These are phyloP conservation scores for Phyllotis vaccarum DNA, from an alignment of 2,797 vertebrate species.

Conservation along the genomic window DNA sequence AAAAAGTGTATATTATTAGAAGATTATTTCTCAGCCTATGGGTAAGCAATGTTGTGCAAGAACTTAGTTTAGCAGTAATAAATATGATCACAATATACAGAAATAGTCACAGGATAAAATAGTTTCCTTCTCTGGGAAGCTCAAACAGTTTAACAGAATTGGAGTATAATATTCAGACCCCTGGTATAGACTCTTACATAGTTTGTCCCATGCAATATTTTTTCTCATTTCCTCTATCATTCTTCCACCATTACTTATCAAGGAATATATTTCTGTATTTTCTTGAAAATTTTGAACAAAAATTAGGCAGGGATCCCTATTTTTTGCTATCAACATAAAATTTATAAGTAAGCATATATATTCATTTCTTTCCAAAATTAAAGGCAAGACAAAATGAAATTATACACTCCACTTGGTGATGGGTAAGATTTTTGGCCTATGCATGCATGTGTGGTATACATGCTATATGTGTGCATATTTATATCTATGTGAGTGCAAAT, in stretches of 20 bases:
- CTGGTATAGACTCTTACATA: neutral
- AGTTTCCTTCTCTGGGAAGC: neutral
- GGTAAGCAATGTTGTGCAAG: neutral
- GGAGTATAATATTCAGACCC: neutral
- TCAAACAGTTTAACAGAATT: neutral
- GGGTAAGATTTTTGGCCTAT: too few relatives aligned
- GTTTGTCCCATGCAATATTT: neutral
- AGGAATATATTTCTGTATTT: neutral
- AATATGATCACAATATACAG: neutral
- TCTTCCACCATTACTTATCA: neutral
- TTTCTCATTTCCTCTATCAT: neutral
- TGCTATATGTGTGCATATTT: neutral
- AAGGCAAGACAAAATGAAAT: neutral
- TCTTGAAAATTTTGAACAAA: neutral
- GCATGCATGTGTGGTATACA: neutral
- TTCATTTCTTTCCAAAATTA: neutral
- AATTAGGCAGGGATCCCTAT: neutral
- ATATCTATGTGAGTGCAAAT: neutral
- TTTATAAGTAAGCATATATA: neutral
- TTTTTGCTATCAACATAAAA: conserved; percentile 14
- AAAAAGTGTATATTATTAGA: conserved; percentile 48
- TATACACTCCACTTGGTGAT: neutral
- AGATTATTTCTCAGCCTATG: conserved; percentile 20
- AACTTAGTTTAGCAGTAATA: neutral
- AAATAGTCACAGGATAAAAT: neutral